Conservation (phyloP, 2,113 vertebrate genomes). For the Calyptomena viridis region DNA sequence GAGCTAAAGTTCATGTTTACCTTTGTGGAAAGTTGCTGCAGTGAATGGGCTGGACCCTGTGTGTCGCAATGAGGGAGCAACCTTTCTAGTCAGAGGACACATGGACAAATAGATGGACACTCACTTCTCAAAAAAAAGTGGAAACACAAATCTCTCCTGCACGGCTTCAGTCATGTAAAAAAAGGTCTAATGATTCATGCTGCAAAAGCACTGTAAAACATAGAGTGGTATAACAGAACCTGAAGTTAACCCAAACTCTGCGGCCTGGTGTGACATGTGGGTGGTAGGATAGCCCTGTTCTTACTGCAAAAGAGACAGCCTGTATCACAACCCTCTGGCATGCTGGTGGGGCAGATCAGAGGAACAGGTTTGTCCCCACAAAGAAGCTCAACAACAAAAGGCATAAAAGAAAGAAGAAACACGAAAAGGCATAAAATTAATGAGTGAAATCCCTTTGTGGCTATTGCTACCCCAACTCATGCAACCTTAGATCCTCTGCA, state of each 20-base stretch:
- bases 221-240: neutral
- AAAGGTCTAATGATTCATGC: neutral
- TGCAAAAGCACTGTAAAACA: neutral
- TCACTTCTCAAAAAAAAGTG: neutral
- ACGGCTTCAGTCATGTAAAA: neutral
- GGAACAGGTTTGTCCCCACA: neutral
- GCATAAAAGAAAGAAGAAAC: too few species aligned
- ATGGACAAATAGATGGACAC: neutral
- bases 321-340: neutral
- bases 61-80: neutral
- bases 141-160: neutral
- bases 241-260: neutral
- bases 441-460: neutral
- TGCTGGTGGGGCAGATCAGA: neutral
- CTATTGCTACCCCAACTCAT: neutral
- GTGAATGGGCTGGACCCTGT: neutral
- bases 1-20: constrained; percentile 50
- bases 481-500: neutral
- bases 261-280: neutral
- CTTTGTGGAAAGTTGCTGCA: neutral
- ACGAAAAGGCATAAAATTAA: neutral
- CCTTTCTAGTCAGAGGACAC: neutral
- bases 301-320: neutral
- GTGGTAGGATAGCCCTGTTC: neutral
- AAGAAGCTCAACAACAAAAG: neutral